These are phyloP conservation scores for Neocrepidodera transversa DNA, from an alignment of 2,888 invertebrate genomes.

Conservation along the genomic window DNA sequence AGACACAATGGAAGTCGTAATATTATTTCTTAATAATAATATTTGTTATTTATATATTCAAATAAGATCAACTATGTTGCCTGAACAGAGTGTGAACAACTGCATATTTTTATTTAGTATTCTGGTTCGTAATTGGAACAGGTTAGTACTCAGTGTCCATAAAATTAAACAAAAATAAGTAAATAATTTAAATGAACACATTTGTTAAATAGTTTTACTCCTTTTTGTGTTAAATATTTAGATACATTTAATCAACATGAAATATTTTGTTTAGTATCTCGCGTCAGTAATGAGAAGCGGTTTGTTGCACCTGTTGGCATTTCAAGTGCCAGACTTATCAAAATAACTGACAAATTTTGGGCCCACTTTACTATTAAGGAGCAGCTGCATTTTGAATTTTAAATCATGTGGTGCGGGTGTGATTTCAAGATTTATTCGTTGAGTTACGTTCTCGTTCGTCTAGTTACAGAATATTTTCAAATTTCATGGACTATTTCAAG, in stretches of 20 bases:
- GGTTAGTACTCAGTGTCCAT: too few species aligned
- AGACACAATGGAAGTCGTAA: too few species aligned
- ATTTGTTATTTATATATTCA: too few species aligned
- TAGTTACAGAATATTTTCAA: conserved; percentile 18
- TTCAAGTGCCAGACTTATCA: conserved; percentile 37
- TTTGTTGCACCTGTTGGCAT: conserved; percentile 13
- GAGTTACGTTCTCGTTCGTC: conserved; percentile 2
- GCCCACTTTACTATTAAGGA: conserved; percentile 29
- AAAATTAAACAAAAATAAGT: too few species aligned
- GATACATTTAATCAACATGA: conserved; percentile 1
- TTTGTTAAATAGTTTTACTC: too few species aligned
- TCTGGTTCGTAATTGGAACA: too few species aligned
- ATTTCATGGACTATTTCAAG: conserved; percentile 16
- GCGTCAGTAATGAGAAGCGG: background rate
- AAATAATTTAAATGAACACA: too few species aligned
- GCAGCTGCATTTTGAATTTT: conserved; percentile 41
- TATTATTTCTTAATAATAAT: too few species aligned
- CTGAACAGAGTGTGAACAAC: too few species aligned
- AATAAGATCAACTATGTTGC: too few species aligned
- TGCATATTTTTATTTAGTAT: too few species aligned
- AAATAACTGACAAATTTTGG: conserved; percentile 38
- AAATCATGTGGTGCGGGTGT: conserved; percentile 32
- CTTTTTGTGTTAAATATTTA: too few species aligned
- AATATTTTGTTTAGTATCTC: background rate
- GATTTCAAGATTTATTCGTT: conserved; percentile 17